Conservation (phyloP, 2,888 invertebrate species). For the Dynastes tityus region DNA sequence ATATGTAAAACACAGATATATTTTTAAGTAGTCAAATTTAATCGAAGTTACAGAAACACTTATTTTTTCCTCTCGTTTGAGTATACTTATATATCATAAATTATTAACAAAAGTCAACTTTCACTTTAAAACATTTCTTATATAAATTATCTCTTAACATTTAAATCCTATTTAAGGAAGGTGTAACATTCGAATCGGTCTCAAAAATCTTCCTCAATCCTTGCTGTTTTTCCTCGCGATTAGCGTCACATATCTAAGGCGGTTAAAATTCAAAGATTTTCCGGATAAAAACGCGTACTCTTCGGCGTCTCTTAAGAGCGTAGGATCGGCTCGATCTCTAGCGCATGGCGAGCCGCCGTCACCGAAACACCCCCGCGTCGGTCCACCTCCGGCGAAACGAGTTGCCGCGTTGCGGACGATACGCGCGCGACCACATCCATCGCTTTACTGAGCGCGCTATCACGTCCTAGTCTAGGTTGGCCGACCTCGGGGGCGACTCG, state of each 20-base stretch:
- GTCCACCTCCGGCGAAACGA: constrained; percentile 26
- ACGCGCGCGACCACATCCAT: constrained; percentile 57
- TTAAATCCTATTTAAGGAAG: too few relatives aligned
- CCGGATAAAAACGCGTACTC: too few relatives aligned
- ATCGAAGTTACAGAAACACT: neutral
- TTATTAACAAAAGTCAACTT: neutral
- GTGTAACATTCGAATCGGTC: too few relatives aligned
- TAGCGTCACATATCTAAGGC: too few relatives aligned
- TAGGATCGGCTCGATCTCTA: neutral
- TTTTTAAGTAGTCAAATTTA: neutral
- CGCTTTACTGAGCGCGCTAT: constrained; percentile 57
- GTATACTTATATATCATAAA: constrained; percentile 1
- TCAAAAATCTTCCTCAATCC: too few relatives aligned
- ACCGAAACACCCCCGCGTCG: constrained; percentile 10
- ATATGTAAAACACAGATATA: constrained; percentile 10
- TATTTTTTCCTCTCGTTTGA: neutral
- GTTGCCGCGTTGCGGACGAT: constrained; percentile 48
- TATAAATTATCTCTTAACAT: too few relatives aligned
- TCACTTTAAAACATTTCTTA: constrained; percentile 5
- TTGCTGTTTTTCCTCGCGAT: too few relatives aligned
- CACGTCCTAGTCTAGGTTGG: constrained; percentile 50
- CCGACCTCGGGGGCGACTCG: constrained; percentile 50
- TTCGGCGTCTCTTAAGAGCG: too few relatives aligned
- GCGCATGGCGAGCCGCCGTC: neutral
- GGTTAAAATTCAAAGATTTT: too few relatives aligned